Conservation (phyloP, 2,888 invertebrate species). For the Parnassius smintheus region DNA sequence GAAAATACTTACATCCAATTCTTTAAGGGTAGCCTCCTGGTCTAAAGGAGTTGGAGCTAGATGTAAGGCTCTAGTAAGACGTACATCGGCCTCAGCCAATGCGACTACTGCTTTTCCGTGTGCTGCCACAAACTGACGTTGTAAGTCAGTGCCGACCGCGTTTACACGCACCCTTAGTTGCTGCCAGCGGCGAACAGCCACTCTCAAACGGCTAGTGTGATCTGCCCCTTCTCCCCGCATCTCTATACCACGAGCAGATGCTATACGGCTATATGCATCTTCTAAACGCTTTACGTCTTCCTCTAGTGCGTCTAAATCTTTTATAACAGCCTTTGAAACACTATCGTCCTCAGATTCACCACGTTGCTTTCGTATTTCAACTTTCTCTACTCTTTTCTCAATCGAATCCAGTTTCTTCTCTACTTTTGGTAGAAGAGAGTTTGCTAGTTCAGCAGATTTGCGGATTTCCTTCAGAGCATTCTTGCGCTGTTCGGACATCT, state of each 20-base stretch:
- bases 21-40: slow-evolving; percentile 62
- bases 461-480: slow-evolving; percentile 63
- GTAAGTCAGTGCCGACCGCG: slow-evolving; percentile 81
- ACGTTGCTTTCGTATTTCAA: slow-evolving; percentile 66
- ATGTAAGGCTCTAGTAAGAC: slow-evolving; percentile 85
- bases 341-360: slow-evolving; percentile 76
- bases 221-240: slow-evolving; percentile 84
- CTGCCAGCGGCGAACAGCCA: slow-evolving; percentile 84
- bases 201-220: slow-evolving; percentile 83
- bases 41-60: slow-evolving; percentile 74
- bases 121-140: slow-evolving; percentile 85
- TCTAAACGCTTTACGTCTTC: slow-evolving; percentile 84
- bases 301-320: slow-evolving; percentile 82
- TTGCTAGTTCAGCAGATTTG: slow-evolving; percentile 84
- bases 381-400: slow-evolving; percentile 81
- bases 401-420: slow-evolving; percentile 82
- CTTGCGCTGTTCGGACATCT: slow-evolving; percentile 84
- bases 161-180: slow-evolving; percentile 81
- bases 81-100: slow-evolving; percentile 86
- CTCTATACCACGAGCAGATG: slow-evolving; percentile 84
- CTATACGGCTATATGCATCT: slow-evolving; percentile 85
- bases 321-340: slow-evolving; percentile 80
- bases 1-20: slow-evolving; percentile 68
- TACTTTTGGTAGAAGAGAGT: slow-evolving; percentile 82
- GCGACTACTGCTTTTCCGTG: slow-evolving; percentile 87